Conservation (phyloP, 2,888 invertebrate species). For the Leptinotarsa tumamoca region DNA sequence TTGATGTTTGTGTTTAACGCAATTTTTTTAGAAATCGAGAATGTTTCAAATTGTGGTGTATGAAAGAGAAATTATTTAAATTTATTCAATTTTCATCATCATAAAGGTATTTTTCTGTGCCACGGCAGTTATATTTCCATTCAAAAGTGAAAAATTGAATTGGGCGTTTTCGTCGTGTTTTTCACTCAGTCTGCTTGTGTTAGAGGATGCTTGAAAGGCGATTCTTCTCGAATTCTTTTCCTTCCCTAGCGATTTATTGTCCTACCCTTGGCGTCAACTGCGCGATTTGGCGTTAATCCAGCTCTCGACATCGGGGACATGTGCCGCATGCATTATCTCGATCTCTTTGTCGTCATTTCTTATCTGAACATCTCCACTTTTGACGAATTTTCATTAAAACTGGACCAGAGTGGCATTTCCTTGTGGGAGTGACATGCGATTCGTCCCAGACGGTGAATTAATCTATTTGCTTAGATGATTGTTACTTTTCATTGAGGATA, state of each 20-base stretch:
- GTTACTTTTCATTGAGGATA: no score
- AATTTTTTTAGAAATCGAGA: no score
- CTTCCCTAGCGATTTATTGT: slow-evolving; percentile 12
- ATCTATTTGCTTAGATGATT: background rate
- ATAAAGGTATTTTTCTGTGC: no score
- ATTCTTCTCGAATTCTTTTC: slow-evolving; percentile 8
- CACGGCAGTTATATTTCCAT: no score
- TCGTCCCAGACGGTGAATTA: background rate
- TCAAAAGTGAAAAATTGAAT: no score
- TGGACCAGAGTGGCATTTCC: slow-evolving; percentile 42
- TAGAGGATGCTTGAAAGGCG: background rate
- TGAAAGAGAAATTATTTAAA: no score
- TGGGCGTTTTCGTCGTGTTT: no score
- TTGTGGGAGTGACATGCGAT: slow-evolving; percentile 27
- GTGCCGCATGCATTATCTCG: slow-evolving; percentile 49
- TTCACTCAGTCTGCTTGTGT: background rate
- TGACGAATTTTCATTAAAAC: slow-evolving; percentile 53
- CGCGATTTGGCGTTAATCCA: slow-evolving; percentile 46
- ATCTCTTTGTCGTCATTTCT: slow-evolving; percentile 51
- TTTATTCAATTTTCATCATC: no score
- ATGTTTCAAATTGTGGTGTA: no score
- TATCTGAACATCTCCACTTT: slow-evolving; percentile 50
- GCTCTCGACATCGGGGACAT: slow-evolving; percentile 34
- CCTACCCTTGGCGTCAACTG: slow-evolving; percentile 26
- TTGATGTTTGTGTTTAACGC: no score